A percentile compares a stretch with the other conserved stretches of the same genome.
Conservation (phyloP, 2,113 vertebrate species). For the Etia nguti region DNA sequence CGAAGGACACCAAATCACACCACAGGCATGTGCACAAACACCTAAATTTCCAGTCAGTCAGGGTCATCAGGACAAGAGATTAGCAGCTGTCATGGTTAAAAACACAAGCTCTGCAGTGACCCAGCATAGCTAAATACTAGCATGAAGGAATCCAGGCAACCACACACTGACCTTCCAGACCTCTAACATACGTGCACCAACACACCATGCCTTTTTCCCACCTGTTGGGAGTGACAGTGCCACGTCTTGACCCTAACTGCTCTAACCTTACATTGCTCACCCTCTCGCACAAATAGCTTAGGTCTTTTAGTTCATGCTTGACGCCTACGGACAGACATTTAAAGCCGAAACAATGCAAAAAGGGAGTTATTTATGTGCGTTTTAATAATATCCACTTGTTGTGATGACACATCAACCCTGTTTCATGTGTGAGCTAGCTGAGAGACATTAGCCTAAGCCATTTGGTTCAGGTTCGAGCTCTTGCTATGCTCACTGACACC, state of each 20-base stretch:
- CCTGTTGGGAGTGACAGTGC: constrained; percentile 23
- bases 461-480: background rate
- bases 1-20: background rate
- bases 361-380: background rate
- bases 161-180: constrained; percentile 17
- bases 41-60: constrained; percentile 25
- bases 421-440: background rate
- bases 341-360: background rate
- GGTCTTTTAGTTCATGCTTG: background rate
- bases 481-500: background rate
- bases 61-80: constrained; percentile 18
- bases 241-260: constrained; percentile 11
- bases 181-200: background rate
- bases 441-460: too few relatives aligned
- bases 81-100: constrained; percentile 55
- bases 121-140: constrained; percentile 27
- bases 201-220: constrained; percentile 32
- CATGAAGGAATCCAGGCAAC: constrained; percentile 43
- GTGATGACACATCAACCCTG: background rate
- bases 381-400: background rate
- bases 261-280: background rate
- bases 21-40: background rate
- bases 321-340: background rate
- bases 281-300: background rate
- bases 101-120: constrained; percentile 29